These are phyloP conservation scores for Pollicipes pollicipes DNA, from an alignment of 1,140 invertebrate species.

Conservation along the genomic window DNA sequence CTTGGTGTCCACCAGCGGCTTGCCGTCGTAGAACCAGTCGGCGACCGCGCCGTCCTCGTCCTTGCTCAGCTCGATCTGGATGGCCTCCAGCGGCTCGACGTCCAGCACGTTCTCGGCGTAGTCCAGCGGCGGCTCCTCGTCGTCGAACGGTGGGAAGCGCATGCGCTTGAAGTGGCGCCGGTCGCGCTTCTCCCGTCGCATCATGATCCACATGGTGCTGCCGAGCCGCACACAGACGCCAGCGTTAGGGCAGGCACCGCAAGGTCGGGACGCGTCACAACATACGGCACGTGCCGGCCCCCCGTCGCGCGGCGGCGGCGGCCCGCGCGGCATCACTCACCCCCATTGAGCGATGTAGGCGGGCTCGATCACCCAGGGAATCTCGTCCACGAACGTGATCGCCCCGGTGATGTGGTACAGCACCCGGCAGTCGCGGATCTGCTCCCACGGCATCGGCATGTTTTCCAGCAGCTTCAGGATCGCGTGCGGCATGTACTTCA, in stretches of 20 bases:
- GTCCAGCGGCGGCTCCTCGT: slow-evolving; percentile 97
- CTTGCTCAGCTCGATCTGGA: slow-evolving; percentile 92
- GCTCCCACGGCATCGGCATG: slow-evolving; percentile 99
- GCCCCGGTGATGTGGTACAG: slow-evolving; percentile 96
- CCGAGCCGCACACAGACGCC: slow-evolving; percentile 30
- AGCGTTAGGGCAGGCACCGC: too few species aligned
- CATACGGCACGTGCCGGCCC: slow-evolving; percentile 1
- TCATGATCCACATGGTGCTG: slow-evolving; percentile 99
- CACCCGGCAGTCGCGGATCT: slow-evolving; percentile 62
- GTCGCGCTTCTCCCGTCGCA: slow-evolving; percentile 96
- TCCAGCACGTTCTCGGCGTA: slow-evolving; percentile 98
- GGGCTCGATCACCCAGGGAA: slow-evolving; percentile 98
- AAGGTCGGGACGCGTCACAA: too few species aligned
- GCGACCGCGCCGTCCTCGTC: slow-evolving; percentile 77
- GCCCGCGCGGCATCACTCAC: too few species aligned
- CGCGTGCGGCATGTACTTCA: slow-evolving; percentile 99
- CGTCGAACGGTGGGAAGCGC: slow-evolving; percentile 99
- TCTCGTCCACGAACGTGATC: slow-evolving; percentile 99
- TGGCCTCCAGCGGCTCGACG: slow-evolving; percentile 96
- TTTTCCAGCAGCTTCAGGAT: slow-evolving; percentile 97
- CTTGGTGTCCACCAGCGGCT: slow-evolving; percentile 78
- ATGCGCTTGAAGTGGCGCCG: slow-evolving; percentile 97
- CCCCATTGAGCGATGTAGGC: slow-evolving; percentile 99
- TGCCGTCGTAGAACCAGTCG: slow-evolving; percentile 98
- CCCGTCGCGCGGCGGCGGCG: too few species aligned